Percentiles rank a stretch among this genome's conserved stretches.
These are phyloP conservation scores for Oligia fasciuncula DNA, from an alignment of 2,888 invertebrate genomes.

Conservation along the genomic window DNA sequence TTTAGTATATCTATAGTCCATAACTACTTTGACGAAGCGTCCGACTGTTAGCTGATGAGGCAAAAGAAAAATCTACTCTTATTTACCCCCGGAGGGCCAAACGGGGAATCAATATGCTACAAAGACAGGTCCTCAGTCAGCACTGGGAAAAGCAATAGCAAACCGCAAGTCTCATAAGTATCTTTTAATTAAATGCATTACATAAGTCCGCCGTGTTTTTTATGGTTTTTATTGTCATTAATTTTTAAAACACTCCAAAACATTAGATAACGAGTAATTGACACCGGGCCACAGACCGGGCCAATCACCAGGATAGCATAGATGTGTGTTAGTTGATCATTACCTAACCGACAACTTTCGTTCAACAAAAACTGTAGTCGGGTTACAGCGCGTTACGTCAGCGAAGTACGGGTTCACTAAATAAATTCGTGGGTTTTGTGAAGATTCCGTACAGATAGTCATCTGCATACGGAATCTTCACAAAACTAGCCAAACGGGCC, in stretches of 20 bases:
- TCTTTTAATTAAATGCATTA: background rate
- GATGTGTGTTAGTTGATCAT: constrained; percentile 43
- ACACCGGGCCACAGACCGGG: constrained; percentile 33
- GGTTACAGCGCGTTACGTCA: constrained; percentile 51
- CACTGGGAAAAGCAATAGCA: background rate
- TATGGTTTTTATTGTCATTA: background rate
- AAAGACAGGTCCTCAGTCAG: background rate
- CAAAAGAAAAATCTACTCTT: background rate
- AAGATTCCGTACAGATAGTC: constrained; percentile 32
- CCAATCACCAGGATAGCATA: constrained; percentile 40
- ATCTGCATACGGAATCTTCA: too few relatives aligned
- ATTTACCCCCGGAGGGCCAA: background rate
- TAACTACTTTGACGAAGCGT: background rate
- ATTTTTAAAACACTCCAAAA: constrained; percentile 13
- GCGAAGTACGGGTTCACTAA: constrained; percentile 3
- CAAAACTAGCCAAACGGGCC: too few relatives aligned
- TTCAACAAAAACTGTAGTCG: constrained; percentile 32
- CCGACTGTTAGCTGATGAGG: background rate
- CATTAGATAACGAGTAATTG: constrained; percentile 49
- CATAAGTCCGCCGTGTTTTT: constrained; percentile 7
- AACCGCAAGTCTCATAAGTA: background rate
- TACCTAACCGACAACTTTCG: constrained; percentile 62
- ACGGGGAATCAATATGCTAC: background rate
- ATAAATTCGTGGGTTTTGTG: constrained; percentile 4
- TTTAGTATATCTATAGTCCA: background rate